Evolutionary conservation across 2,888 invertebrate species (phyloP), one percentile per base, ranked within the genome.

Genomic region (Allolobophora icterica): DNA sequence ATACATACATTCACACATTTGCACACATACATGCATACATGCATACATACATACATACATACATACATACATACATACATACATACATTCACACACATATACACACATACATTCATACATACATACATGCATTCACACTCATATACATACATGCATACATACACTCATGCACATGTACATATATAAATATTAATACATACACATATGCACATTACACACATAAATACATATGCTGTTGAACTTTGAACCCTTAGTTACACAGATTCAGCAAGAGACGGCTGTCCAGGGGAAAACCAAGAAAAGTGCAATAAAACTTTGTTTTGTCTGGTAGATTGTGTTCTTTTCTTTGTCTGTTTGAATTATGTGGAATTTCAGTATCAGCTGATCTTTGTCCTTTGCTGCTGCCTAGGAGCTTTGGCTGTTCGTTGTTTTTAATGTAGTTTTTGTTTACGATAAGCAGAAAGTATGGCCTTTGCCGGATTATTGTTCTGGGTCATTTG

Each of bases 151-250:
- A 83, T 30, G 13, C 1, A 42, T 17, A 11, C 17, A 42, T 17
- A 42, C 1, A 42, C 13, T 4, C 11, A 52, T 11, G 11, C 11
- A 52, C 21, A 33, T 33, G 4, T 19, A 84, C 21, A 84, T 42
- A 24, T 38, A 89, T 33, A 89, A 1, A 90, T 40, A 89, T 89
- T 17, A n/a, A 71, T 34, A 90, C 58, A 58, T 58, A 90, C 24
- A 90, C 19, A 90, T 35, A 90, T n/a, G 24, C 34, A 90, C 33
- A 40, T n/a, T 42, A 90, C 52, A 52, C 24, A 24, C 24, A 52
- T 24, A 52, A 5, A 52, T 24, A 52, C 52, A 52, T n/a, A 71
- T n/a, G n/a, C 71, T 8, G 71, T n/a, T n/a, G 71, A 71, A 71
- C 71, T 71, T n/a, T 71, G 71, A 30, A 71, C n/a, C 21, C 71